Conservation (phyloP, 2,888 invertebrate genomes). For the Troglohyphantes excavatus region DNA sequence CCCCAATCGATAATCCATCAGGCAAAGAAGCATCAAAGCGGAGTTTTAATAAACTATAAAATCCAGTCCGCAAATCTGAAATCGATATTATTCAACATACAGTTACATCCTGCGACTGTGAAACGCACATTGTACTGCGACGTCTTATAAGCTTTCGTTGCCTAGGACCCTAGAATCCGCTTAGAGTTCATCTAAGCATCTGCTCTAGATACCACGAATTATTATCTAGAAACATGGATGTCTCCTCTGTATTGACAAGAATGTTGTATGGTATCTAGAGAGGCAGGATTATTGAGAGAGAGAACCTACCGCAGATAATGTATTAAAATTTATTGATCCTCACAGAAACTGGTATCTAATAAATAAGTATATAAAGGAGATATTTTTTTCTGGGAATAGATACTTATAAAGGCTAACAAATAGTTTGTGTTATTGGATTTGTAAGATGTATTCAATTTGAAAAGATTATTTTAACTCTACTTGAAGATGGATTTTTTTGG, state of each 20-base stretch:
- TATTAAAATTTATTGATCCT: slow-evolving; percentile 1
- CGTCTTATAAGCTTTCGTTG: slow-evolving; percentile 12
- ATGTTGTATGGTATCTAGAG: neutral
- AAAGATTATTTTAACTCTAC: neutral
- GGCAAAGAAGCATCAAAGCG: slow-evolving; percentile 31
- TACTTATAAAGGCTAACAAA: neutral
- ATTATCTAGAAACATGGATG: neutral
- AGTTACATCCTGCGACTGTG: slow-evolving; percentile 24
- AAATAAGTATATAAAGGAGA: neutral
- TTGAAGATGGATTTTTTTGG: too few species aligned
- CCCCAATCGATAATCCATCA: slow-evolving; percentile 58
- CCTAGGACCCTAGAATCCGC: slow-evolving; percentile 10
- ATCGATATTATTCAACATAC: slow-evolving; percentile 68
- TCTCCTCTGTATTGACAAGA: neutral
- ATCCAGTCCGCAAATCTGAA: slow-evolving; percentile 75
- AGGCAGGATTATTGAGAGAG: neutral
- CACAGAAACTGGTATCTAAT: neutral
- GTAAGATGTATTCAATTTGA: neutral
- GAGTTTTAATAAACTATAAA: slow-evolving; percentile 71
- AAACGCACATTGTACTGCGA: neutral
- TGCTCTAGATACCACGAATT: slow-evolving; percentile 2
- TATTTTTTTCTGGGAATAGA: neutral
- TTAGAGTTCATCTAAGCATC: slow-evolving; percentile 44
- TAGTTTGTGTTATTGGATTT: neutral
- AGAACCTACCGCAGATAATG: neutral